These are phyloP conservation scores for Latrodectus elegans DNA, from an alignment of 2,888 invertebrate species.

Conservation along the genomic window DNA sequence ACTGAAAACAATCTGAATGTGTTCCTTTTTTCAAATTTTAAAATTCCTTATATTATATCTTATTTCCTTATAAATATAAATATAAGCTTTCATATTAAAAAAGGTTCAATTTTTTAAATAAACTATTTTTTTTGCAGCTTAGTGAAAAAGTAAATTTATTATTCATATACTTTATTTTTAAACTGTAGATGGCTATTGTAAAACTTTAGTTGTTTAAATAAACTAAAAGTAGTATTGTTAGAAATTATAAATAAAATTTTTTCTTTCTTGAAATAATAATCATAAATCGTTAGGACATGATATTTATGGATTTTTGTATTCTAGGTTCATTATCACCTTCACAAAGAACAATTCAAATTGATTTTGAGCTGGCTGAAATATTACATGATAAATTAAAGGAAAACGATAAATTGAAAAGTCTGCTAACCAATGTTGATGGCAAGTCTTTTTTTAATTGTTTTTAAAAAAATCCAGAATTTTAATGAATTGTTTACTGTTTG, in stretches of 20 bases:
- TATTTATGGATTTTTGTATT: not conserved
- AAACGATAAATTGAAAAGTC: constrained; percentile 4
- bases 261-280: not conserved
- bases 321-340: not conserved
- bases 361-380: constrained; percentile 72
- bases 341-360: constrained; percentile 47
- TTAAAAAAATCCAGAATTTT: not conserved
- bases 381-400: constrained; percentile 72
- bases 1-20: too few relatives aligned
- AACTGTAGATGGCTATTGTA: too few relatives aligned
- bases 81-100: too few relatives aligned
- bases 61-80: too few relatives aligned
- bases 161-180: too few relatives aligned
- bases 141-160: too few relatives aligned
- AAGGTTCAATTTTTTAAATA: too few relatives aligned
- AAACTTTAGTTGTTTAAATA: not conserved
- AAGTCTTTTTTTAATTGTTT: not conserved
- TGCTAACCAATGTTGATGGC: not conserved
- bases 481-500: not conserved
- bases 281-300: not conserved
- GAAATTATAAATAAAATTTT: not conserved
- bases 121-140: too few relatives aligned
- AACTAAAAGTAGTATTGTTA: not conserved
- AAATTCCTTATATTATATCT: too few relatives aligned
- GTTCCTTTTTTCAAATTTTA: too few relatives aligned